Evolutionary conservation across 2,888 invertebrate genomes (phyloP), one percentile per base, ranked within the genome.

Genomic region (Cordilura impudica): DNA sequence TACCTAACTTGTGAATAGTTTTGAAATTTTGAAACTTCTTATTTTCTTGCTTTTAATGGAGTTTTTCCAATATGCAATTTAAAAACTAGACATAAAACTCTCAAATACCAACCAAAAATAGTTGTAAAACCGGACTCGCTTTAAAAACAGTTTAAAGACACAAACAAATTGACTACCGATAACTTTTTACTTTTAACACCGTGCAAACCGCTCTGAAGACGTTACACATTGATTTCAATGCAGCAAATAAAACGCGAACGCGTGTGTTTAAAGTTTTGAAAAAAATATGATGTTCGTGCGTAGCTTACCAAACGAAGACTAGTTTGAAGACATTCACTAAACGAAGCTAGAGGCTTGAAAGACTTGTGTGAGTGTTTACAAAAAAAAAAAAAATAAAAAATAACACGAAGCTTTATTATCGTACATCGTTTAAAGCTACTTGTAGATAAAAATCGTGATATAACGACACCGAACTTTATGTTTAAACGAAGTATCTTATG

Each of bases 251-350:
- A 75, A 79, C 66, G 54, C 70, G 39, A 60, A 66, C 60, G 70
- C 56, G 56, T 75, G 70, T 70, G 75, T 66, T 61, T 67, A 8
- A 23, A 53, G 18, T 43, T 29, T 8, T 26, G 26, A 21, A 14
- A 12, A 63, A 71, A 66, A 61, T 43, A 51, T 79, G 71, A 47
- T 79, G 79, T 65, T 79, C 79, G 79, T 79, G 79, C 79, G 75
- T 79, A 67, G 79, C 75, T 71, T 78, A 78, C 63, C 71, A 79
- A 79, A 69, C 75, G 79, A 79, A 75, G 79, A 79, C 79, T 75
- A 75, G 63, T 72, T 79, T 79, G 10, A 72, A 79, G 79, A 79
- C 75, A 63, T 67, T 79, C 75, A 63, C 71, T 12, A 72, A 63
- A 31, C 63, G 51, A 67, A 79, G 66, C 66, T 51, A 51, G 23